Base-by-base conservation (phyloP, 64 coral and sea anemone genomes). In the Stichodactyla helianthus region DNA sequence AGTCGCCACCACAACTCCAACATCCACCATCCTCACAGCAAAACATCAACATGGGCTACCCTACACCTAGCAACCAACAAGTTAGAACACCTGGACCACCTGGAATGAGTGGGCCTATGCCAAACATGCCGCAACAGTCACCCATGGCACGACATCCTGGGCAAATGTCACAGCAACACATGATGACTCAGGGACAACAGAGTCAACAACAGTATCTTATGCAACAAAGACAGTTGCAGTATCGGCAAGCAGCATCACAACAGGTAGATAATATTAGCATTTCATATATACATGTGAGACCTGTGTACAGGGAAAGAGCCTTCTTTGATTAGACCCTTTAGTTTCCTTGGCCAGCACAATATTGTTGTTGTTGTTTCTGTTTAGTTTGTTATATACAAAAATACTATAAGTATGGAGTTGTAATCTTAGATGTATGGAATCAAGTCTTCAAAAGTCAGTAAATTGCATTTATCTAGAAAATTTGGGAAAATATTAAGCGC, bases 221-320 rank as follows among this genome's bases (percentile, higher is more conserved):
- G 91, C 94, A 97, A 67, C 94, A 84, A 78, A 89, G 94, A 52
- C 94, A 97, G 53, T 82, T 97, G 91, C 91, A 93, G 82, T 97
- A 87, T 71, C 82, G 91, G 77, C 94, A 93, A 51, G 56, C 84
- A 7, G 60, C 90, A 15, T 78, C 85, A 6, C 91, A 97, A 59
- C 94, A 97, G 94, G 94, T 97, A 71, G 35, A 44, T 44, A 44
- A 44, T 44, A 44, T 44, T 82, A 7, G 20, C 18, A 71, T 19
- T 27, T 71, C 8, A 9, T 58, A 58, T 58, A 11, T 58, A 58
- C 55, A 58, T 58, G 14, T n/a, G n/a, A n/a, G n/a, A n/a, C n/a
- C n/a, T n/a, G n/a, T n/a, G n/a, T n/a, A n/a, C n/a, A n/a, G n/a
- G n/a, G n/a, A n/a, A n/a, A n/a, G n/a, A n/a, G n/a, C n/a, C n/a